These are phyloP conservation scores for Lepidocyrtinus sp. DNA, from an alignment of 2,888 invertebrate genomes.

Conservation along the genomic window DNA sequence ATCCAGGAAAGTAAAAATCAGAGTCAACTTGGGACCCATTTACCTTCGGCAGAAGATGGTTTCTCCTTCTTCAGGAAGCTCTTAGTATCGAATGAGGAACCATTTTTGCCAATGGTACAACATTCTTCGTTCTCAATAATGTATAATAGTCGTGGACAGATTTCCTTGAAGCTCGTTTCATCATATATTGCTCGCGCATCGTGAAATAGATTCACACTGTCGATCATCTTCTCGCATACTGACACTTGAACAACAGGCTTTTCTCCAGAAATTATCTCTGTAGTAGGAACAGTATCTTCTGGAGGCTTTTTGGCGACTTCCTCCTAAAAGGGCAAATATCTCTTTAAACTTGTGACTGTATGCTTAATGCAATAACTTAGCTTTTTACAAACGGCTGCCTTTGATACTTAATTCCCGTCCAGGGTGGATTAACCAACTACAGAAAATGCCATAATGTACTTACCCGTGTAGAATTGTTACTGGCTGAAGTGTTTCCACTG, in stretches of 20 bases:
- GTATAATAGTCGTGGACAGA: conserved; percentile 60
- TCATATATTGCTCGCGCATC: conserved; percentile 12
- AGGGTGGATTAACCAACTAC: neutral
- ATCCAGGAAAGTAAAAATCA: neutral
- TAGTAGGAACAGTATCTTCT: neutral
- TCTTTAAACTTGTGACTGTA: neutral
- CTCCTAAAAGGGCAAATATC: no score
- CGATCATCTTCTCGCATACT: neutral
- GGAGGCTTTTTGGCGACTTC: neutral
- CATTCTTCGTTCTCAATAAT: conserved; percentile 63
- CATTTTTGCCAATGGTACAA: conserved; percentile 31
- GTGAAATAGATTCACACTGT: neutral
- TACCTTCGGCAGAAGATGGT: conserved; percentile 67
- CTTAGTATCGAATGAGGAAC: conserved; percentile 12
- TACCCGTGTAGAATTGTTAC: neutral
- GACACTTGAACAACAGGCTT: neutral
- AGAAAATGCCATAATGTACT: neutral
- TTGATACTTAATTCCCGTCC: neutral
- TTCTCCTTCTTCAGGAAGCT: conserved; percentile 53
- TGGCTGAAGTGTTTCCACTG: conserved; percentile 1
- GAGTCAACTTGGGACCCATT: neutral
- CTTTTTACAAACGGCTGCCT: no score
- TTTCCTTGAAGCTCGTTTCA: conserved; percentile 45
- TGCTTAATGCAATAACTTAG: neutral
- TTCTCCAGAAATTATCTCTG: neutral